Percentiles rank a stretch among this genome's conserved stretches.
Evolutionary conservation across 2,888 invertebrate species (phyloP).

Genomic region (Drosophila suboccidentalis): DNA sequence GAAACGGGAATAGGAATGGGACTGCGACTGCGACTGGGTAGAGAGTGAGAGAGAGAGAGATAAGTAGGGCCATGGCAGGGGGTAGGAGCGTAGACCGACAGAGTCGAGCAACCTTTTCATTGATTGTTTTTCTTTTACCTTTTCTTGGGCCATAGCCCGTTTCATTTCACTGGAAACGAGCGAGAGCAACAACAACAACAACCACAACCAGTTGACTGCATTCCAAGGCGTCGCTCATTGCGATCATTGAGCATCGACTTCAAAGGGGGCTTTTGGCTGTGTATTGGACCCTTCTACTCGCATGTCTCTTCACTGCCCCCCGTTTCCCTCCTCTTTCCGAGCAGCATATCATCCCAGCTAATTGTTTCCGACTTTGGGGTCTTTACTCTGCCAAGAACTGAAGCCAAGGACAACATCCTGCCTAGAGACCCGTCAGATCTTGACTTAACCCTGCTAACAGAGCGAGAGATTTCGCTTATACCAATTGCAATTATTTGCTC

Average conservation of each 20-base stretch:
- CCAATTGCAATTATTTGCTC: background rate
- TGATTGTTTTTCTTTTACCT: conserved; percentile 67
- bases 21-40: background rate
- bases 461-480: background rate
- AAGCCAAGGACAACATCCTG: conserved; percentile 35
- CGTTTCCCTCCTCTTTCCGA: background rate
- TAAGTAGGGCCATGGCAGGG: background rate
- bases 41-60: background rate
- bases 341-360: conserved; percentile 42
- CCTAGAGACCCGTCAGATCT: background rate
- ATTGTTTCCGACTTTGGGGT: conserved; percentile 66
- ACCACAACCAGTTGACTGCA: conserved; percentile 61
- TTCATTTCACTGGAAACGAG: conserved; percentile 69
- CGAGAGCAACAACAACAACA: conserved; percentile 34
- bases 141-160: conserved; percentile 42
- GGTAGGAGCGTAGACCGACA: conserved; percentile 7
- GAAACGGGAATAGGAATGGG: background rate
- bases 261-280: background rate
- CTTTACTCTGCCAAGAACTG: conserved; percentile 11
- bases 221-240: conserved; percentile 71
- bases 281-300: conserved; percentile 30
- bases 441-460: background rate
- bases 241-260: conserved; percentile 61
- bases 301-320: conserved; percentile 2
- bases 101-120: conserved; percentile 71